Evolutionary conservation across 2,113 vertebrate species (phyloP).

Genomic region (Phylloscopus trochilus): DNA sequence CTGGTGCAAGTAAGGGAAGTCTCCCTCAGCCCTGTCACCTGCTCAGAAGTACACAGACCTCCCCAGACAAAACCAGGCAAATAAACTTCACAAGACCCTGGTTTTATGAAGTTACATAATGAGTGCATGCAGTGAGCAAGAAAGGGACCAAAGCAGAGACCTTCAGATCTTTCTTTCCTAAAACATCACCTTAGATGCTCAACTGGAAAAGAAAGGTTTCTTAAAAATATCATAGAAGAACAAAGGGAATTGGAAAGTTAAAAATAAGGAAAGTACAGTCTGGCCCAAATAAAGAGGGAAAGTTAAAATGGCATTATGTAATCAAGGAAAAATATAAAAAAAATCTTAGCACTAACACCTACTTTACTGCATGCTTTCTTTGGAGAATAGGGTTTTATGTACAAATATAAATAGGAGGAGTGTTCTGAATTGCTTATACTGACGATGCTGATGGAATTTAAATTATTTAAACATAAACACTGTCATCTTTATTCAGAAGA

Average conservation of each 20-base stretch:
- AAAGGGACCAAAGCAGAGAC: not conserved
- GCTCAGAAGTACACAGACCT: not conserved
- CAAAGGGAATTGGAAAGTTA: slow-evolving; percentile 42
- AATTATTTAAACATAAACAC: slow-evolving; percentile 1
- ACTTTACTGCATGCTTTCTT: not conserved
- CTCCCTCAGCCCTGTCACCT: not conserved
- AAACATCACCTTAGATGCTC: not conserved
- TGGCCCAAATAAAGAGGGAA: slow-evolving; percentile 28
- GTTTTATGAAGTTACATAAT: not conserved
- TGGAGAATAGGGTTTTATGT: not conserved
- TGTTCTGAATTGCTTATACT: not conserved
- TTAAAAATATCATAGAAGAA: slow-evolving; percentile 13
- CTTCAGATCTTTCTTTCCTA: not conserved
- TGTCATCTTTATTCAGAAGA: not conserved
- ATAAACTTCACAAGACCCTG: not conserved
- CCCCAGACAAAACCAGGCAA: not conserved
- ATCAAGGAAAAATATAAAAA: not conserved
- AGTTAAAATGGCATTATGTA: slow-evolving; percentile 24
- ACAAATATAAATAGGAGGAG: not conserved
- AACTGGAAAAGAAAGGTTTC: not conserved
- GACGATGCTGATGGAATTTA: not conserved
- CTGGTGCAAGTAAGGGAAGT: fast-evolving
- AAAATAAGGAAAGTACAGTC: slow-evolving; percentile 35
- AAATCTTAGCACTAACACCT: not conserved
- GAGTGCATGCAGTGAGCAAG: not conserved